Evolutionary conservation across 2,113 vertebrate genomes (phyloP).

Genomic region (Trinectes maculatus): DNA sequence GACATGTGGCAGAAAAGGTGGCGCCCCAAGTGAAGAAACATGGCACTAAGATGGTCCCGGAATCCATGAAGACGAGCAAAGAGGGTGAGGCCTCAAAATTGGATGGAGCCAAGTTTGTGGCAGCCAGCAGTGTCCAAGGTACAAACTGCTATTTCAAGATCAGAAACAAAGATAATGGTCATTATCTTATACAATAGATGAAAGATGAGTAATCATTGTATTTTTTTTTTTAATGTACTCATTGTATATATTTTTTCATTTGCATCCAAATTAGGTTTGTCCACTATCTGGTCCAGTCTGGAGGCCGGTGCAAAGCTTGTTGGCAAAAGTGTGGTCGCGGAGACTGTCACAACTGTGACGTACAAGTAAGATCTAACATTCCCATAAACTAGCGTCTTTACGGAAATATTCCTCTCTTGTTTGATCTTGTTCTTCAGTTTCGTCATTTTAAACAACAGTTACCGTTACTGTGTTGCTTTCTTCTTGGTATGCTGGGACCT

Average conservation of each 20-base stretch:
- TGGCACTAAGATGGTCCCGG: conserved; percentile 91
- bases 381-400: not conserved
- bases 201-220: no score
- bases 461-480: conserved; percentile 22
- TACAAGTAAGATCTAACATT: conserved; percentile 88
- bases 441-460: not conserved
- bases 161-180: not conserved
- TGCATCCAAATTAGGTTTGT: conserved; percentile 84
- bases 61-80: conserved; percentile 90
- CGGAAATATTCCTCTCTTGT: not conserved
- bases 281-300: conserved; percentile 92
- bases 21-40: conserved; percentile 94
- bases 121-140: conserved; percentile 91
- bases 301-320: conserved; percentile 91
- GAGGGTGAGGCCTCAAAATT: conserved; percentile 85
- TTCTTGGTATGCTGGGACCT: conserved; percentile 54
- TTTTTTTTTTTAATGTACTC: not conserved
- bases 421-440: no score
- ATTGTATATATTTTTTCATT: not conserved
- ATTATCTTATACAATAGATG: no score
- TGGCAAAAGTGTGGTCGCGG: conserved; percentile 88
- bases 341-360: conserved; percentile 90
- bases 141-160: conserved; percentile 2
- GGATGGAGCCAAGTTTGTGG: conserved; percentile 90
- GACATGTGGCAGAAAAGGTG: conserved; percentile 88